Base-by-base conservation (phyloP, 92 coral and sea anemone species). In the Parazoanthus atlanticus region DNA sequence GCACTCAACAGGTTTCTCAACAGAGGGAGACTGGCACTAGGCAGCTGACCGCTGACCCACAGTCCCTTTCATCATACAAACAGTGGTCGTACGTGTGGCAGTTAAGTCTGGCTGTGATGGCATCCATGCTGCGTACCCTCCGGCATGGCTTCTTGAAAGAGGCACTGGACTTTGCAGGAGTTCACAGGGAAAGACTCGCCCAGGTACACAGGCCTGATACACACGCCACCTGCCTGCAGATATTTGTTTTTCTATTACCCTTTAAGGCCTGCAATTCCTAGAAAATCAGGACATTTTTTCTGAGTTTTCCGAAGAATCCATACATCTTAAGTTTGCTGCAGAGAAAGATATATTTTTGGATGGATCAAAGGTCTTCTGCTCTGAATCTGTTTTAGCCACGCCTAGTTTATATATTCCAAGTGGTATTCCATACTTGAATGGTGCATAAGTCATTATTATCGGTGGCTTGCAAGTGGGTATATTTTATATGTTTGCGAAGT, bases 131-230 rank as follows among this genome's bases (percentile, higher is more conserved):
- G 26, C 91, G 96, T 61, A 97, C 96, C 16, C 94, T 97, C 30
- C 88, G 98, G 75, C 95, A 95, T 78, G 97, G 96, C 49, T 97
- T 97, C 78, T 92, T 97, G 16, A 95, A 97, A 79, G 99, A 97
- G 75, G 98, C 96, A 3, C 86, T 97, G 79, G 99, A 97, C 86
- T 97, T 97, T 88, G 98, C 96, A 29, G 99, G 97, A 9, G 99
- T 96, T 11, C 98, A 97, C 88, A 87, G 98, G 31, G 98, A 94
- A 75, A 92, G 95, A 77, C 90, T 97, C 41, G 96, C 93, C 77
- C 95, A 94, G 92, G 96, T 94, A 70, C 23, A 33, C n/a, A 66
- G 38, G 3, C 58, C 10, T 16, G 21, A 12, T 52, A 3, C 58
- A 54, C 28, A 41, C 81, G 11, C 49, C 6, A 34, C 81, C 29